phyloP scores from a whole-genome alignment of 30 jellyfish, hydroid and myxozoan species.

The Chrysaora quinquecirrha region DNA sequence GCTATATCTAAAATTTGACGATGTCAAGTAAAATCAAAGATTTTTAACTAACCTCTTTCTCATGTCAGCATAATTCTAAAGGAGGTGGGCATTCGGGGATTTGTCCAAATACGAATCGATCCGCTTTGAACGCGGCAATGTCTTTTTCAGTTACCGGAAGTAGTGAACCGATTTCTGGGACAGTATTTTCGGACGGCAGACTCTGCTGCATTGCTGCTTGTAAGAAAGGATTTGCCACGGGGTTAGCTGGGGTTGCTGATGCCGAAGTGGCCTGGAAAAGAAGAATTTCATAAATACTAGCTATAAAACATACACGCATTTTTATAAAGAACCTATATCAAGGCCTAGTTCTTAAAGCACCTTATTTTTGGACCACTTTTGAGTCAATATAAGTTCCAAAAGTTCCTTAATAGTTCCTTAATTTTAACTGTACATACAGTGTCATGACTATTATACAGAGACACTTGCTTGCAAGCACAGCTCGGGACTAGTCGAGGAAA shows the following conservation, averaged over 20 bases:
- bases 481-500: too few relatives aligned
- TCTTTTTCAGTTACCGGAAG: conserved; percentile 56
- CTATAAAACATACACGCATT: background rate
- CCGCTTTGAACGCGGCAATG: conserved; percentile 59
- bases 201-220: conserved; percentile 43
- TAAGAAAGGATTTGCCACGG: conserved; percentile 37
- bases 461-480: too few relatives aligned
- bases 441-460: too few relatives aligned
- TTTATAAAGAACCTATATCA: too few relatives aligned
- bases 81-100: conserved; percentile 85
- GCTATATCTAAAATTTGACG: too few relatives aligned
- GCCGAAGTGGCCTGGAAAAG: background rate
- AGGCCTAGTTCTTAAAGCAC: too few relatives aligned
- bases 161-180: conserved; percentile 25
- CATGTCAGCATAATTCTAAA: conserved; percentile 42
- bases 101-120: conserved; percentile 51
- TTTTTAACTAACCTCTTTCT: background rate
- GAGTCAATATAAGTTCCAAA: too few relatives aligned
- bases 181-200: conserved; percentile 31
- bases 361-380: too few relatives aligned
- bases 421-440: too few relatives aligned
- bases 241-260: background rate
- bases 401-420: too few relatives aligned
- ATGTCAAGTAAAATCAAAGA: too few relatives aligned
- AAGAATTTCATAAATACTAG: background rate